These are phyloP conservation scores for Platichthys stellatus DNA, from an alignment of 2,113 vertebrate species.

Conservation along the genomic window DNA sequence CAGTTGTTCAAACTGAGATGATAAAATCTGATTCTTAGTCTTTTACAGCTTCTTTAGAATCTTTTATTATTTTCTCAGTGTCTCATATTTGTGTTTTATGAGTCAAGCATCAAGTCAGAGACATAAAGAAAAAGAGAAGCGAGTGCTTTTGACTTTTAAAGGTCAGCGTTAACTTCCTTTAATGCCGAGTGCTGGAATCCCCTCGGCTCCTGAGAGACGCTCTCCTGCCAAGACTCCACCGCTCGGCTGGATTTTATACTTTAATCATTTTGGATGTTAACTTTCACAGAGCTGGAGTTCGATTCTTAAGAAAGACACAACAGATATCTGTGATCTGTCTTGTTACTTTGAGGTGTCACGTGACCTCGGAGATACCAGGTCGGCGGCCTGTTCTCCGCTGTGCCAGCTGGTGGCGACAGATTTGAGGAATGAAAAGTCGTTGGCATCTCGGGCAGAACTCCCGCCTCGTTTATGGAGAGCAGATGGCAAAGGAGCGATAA, in stretches of 20 bases:
- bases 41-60: no score
- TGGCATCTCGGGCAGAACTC: slow-evolving; percentile 50
- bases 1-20: no score
- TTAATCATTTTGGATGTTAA: not conserved
- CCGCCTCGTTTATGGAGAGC: slow-evolving; percentile 63
- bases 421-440: slow-evolving; percentile 69
- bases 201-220: not conserved
- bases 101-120: not conserved
- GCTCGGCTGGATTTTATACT: not conserved
- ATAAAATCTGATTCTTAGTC: no score
- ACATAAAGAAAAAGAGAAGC: not conserved
- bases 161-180: slow-evolving; percentile 54
- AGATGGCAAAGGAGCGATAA: slow-evolving; percentile 72
- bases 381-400: slow-evolving; percentile 6
- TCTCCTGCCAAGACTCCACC: no score
- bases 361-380: slow-evolving; percentile 60
- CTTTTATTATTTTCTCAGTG: no score
- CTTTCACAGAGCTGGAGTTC: slow-evolving; percentile 3
- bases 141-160: slow-evolving; percentile 46
- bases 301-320: not conserved
- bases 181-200: slow-evolving; percentile 29
- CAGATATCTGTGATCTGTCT: not conserved
- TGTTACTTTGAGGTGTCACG: slow-evolving; percentile 21
- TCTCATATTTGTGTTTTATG: no score
- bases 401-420: slow-evolving; percentile 70